These are phyloP conservation scores for Pardalotus punctatus DNA, from an alignment of 2,113 vertebrate genomes.

Conservation along the genomic window DNA sequence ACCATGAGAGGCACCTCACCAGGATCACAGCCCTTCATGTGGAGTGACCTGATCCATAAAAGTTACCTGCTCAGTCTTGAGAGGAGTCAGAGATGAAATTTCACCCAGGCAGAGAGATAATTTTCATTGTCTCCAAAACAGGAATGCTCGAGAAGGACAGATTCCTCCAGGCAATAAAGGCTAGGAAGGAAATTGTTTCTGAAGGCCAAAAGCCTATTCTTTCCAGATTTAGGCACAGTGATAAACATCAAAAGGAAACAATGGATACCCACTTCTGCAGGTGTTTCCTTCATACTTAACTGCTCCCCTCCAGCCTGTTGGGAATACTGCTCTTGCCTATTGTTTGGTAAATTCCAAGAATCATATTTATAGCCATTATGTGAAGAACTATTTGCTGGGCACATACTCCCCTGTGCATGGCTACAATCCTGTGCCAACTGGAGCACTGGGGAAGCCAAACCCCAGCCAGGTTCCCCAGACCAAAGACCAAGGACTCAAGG, in stretches of 20 bases:
- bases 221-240: conserved; percentile 64
- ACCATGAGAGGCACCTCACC: neutral
- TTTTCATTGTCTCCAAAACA: conserved; percentile 35
- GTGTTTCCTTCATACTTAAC: conserved; percentile 64
- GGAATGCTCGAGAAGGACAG: conserved; percentile 41
- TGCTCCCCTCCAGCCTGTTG: conserved; percentile 47
- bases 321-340: conserved; percentile 53
- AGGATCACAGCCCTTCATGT: neutral
- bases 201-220: conserved; percentile 61
- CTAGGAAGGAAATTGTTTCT: conserved; percentile 60
- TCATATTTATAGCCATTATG: conserved; percentile 52
- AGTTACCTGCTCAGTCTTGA: neutral
- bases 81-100: neutral
- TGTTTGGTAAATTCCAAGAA: conserved; percentile 63
- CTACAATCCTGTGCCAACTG: neutral
- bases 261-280: conserved; percentile 66
- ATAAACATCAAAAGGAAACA: conserved; percentile 72
- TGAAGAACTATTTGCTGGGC: neutral
- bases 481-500: neutral
- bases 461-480: neutral
- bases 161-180: conserved; percentile 50
- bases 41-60: neutral
- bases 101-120: conserved; percentile 17
- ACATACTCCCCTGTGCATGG: neutral
- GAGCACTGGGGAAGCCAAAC: neutral